phyloP scores from a whole-genome alignment of 2,113 vertebrate species.

The Urocynchramus pylzowi region DNA sequence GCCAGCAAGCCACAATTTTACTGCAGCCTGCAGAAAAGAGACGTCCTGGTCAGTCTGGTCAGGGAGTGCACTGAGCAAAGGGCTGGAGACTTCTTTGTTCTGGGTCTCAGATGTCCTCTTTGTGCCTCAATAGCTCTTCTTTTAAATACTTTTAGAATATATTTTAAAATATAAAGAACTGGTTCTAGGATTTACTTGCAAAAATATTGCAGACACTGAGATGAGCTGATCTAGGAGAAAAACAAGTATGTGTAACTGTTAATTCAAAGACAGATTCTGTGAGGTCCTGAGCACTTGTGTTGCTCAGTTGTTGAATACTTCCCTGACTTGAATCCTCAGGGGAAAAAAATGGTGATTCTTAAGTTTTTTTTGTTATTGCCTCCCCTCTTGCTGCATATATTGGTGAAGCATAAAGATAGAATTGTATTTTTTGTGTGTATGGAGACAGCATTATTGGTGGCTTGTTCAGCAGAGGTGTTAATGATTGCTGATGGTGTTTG shows the following conservation, averaged over 20 bases:
- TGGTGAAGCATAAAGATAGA: background rate
- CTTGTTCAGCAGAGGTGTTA: background rate
- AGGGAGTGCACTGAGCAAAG: background rate
- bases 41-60: background rate
- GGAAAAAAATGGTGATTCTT: background rate
- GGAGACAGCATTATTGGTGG: background rate
- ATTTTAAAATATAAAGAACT: too few relatives aligned
- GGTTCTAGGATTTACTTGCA: background rate
- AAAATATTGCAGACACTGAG: background rate
- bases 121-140: background rate
- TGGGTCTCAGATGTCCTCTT: background rate
- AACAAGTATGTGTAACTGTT: background rate
- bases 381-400: background rate
- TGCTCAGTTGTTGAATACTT: background rate
- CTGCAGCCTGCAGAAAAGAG: conserved; percentile 6
- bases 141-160: too few relatives aligned
- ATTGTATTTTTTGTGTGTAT: background rate
- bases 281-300: background rate
- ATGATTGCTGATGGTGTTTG: conserved; percentile 15
- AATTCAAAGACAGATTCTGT: background rate
- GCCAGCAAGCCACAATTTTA: conserved; percentile 33
- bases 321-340: background rate
- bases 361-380: background rate
- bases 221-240: background rate
- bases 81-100: background rate